phyloP scores from a whole-genome alignment of 2,113 vertebrate genomes.

The Chrysochloris asiatica region DNA sequence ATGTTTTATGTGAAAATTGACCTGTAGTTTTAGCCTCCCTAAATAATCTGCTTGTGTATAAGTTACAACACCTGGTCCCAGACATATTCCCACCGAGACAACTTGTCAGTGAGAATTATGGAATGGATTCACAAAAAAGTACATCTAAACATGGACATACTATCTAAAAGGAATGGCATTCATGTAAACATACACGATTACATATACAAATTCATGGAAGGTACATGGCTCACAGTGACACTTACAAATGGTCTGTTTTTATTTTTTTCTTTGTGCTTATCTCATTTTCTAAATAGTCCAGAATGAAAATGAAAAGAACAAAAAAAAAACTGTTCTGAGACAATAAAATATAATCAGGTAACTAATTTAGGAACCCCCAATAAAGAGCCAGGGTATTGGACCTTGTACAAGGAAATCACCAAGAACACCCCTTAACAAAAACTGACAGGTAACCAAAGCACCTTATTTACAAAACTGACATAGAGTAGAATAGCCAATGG shows the following conservation, averaged over 20 bases:
- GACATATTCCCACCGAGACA: neutral
- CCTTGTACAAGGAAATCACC: neutral
- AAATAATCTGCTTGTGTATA: too few relatives aligned
- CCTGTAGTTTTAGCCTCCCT: too few relatives aligned
- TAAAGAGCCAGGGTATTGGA: neutral
- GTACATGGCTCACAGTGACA: too few relatives aligned
- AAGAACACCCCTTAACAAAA: neutral
- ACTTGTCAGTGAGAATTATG: neutral
- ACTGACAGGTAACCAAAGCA: neutral
- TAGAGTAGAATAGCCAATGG: neutral
- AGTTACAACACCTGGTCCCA: neutral
- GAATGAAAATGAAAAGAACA: slow-evolving; percentile 30
- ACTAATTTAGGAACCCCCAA: neutral
- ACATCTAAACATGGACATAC: neutral
- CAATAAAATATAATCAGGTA: neutral
- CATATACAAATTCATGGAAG: neutral
- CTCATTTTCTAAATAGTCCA: slow-evolving; percentile 6
- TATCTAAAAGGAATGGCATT: neutral
- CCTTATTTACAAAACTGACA: neutral
- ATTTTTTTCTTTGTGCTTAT: neutral
- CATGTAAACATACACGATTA: neutral
- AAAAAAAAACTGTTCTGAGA: slow-evolving; percentile 3
- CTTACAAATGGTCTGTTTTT: neutral
- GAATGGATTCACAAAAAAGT: neutral
- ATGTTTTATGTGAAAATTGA: neutral